Percentiles rank a stretch among this genome's conserved stretches.
These are phyloP conservation scores for Pangasius macronema DNA, from an alignment of 2,797 vertebrate species.

Conservation along the genomic window DNA sequence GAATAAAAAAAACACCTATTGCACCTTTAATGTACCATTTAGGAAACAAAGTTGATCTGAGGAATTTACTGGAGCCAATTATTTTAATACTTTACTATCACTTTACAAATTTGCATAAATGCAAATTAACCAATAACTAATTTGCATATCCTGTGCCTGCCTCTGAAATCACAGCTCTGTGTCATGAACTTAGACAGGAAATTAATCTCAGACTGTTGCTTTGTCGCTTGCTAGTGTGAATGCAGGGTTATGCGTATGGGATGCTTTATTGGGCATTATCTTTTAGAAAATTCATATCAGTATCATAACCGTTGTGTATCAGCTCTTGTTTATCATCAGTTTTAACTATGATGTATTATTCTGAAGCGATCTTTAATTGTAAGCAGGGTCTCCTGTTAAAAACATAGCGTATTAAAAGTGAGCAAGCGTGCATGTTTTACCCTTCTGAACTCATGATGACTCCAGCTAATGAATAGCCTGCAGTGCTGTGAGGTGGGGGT, in stretches of 20 bases:
- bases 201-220: background rate
- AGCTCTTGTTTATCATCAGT: background rate
- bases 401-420: background rate
- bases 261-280: background rate
- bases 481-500: constrained; percentile 68
- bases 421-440: constrained; percentile 57
- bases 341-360: background rate
- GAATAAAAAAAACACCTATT: background rate
- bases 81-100: background rate
- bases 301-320: background rate
- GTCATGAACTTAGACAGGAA: background rate
- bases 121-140: background rate
- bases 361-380: background rate
- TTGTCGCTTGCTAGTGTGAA: background rate
- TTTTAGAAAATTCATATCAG: background rate
- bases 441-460: constrained; percentile 76
- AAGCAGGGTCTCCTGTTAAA: background rate
- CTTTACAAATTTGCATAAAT: background rate
- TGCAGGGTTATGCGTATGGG: too few relatives aligned
- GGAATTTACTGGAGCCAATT: background rate
- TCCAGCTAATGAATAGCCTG: constrained; percentile 80
- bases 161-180: background rate
- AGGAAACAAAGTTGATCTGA: background rate
- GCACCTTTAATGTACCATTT: background rate
- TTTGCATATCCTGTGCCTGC: background rate